These are phyloP conservation scores for Drosophila kanekoi DNA, from an alignment of 2,888 invertebrate genomes.

Conservation along the genomic window DNA sequence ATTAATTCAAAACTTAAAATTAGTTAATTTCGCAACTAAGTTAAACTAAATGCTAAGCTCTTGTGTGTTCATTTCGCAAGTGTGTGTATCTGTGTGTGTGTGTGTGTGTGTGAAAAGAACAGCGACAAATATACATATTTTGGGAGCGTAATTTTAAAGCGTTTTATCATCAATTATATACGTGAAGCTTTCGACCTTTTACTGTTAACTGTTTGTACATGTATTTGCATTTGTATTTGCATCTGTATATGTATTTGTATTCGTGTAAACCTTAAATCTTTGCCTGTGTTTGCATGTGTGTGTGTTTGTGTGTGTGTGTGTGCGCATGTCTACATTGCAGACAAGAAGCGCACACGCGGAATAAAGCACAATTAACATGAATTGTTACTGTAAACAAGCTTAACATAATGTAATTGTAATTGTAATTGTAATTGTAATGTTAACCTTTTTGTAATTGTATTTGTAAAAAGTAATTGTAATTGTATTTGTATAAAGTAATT, in stretches of 20 bases:
- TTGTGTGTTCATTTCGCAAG: conserved; percentile 20
- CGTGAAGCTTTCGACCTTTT: conserved; percentile 42
- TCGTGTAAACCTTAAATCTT: conserved; percentile 6
- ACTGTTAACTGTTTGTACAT: conserved; percentile 8
- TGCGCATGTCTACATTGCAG: conserved; percentile 7
- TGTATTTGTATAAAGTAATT: conserved; percentile 28
- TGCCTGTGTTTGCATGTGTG: conserved; percentile 13
- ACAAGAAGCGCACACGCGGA: conserved; percentile 19
- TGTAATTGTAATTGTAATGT: conserved; percentile 36
- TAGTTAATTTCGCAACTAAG: conserved; percentile 59
- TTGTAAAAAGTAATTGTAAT: conserved; percentile 6
- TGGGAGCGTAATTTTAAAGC: conserved; percentile 62
- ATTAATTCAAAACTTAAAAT: conserved; percentile 66
- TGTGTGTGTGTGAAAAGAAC: conserved; percentile 10
- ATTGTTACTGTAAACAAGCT: conserved; percentile 19
- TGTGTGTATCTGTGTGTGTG: conserved; percentile 31
- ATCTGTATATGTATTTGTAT: not conserved
- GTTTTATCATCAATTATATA: conserved; percentile 52
- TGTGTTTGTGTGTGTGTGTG: conserved; percentile 2
- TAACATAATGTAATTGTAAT: conserved; percentile 29
- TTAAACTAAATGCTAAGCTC: conserved; percentile 49
- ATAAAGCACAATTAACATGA: conserved; percentile 52
- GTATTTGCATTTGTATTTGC: conserved; percentile 3
- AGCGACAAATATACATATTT: conserved; percentile 49
- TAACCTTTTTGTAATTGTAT: conserved; percentile 18